phyloP scores from a whole-genome alignment of 2,113 vertebrate genomes.

The Pyrgilauda ruficollis region DNA sequence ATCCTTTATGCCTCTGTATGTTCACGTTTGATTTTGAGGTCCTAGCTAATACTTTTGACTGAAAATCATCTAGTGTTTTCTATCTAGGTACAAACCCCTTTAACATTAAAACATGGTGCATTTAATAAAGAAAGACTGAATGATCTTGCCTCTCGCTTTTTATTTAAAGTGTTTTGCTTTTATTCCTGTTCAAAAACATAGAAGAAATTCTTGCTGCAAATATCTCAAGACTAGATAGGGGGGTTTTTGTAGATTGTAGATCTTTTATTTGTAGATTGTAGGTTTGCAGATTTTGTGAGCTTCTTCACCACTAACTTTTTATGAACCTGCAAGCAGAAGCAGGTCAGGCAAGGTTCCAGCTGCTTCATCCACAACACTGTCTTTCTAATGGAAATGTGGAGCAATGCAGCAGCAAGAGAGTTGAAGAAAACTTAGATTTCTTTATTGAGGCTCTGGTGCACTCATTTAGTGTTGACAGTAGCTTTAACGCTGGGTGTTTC shows the following conservation, averaged over 20 bases:
- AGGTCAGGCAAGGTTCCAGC: neutral
- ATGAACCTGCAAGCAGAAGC: neutral
- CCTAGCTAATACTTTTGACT: neutral
- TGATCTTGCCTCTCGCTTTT: neutral
- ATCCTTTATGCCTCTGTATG: neutral
- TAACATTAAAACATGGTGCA: neutral
- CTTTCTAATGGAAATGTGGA: neutral
- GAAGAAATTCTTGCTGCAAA: neutral
- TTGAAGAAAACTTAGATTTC: neutral
- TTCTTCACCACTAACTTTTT: neutral
- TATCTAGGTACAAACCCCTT: neutral
- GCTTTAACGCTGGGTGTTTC: neutral
- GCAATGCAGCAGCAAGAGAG: neutral
- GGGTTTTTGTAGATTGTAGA: neutral
- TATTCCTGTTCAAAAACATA: neutral
- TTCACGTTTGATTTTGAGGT: neutral
- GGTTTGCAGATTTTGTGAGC: neutral
- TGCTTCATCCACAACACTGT: neutral
- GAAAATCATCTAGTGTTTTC: neutral
- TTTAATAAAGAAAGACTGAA: neutral
- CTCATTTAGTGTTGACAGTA: neutral
- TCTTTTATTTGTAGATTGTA: neutral
- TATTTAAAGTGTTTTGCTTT: neutral
- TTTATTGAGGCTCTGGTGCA: neutral
- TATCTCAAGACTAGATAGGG: fast-evolving